Conservation (phyloP, 2,888 invertebrate genomes). For the Eupelmus urozonus region DNA sequence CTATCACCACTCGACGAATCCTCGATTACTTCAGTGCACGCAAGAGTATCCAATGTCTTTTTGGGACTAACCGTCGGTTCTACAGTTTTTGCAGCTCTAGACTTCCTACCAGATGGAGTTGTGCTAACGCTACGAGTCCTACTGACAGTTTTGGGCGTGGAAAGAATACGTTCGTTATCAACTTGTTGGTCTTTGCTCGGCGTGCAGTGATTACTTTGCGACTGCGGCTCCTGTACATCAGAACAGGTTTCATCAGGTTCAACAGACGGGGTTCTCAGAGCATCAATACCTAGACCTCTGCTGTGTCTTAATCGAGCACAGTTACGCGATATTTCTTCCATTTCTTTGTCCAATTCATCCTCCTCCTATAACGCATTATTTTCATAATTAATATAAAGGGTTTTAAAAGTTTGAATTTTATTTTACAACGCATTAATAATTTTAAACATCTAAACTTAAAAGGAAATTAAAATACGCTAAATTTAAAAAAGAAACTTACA, state of each 20-base stretch:
- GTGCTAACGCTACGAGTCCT: not conserved
- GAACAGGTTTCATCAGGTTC: not conserved
- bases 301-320: not conserved
- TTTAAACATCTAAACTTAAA: no score
- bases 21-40: not conserved
- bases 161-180: not conserved
- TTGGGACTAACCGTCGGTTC: not conserved
- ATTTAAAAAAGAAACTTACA: slow-evolving; percentile 33
- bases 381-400: no score
- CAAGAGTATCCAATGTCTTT: not conserved
- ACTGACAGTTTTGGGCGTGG: not conserved
- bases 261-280: not conserved
- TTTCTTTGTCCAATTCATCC: slow-evolving; percentile 8
- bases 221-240: not conserved
- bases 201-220: not conserved
- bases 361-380: slow-evolving; percentile 2
- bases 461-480: no score
- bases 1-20: not conserved
- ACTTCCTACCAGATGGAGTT: not conserved
- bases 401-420: no score
- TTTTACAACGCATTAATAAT: no score
- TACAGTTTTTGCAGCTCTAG: not conserved
- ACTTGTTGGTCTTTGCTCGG: not conserved
- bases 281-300: not conserved
- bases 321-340: slow-evolving; percentile 8